These are phyloP conservation scores for Himalopsyche tibetana DNA, from an alignment of 2,888 invertebrate species.

Conservation along the genomic window DNA sequence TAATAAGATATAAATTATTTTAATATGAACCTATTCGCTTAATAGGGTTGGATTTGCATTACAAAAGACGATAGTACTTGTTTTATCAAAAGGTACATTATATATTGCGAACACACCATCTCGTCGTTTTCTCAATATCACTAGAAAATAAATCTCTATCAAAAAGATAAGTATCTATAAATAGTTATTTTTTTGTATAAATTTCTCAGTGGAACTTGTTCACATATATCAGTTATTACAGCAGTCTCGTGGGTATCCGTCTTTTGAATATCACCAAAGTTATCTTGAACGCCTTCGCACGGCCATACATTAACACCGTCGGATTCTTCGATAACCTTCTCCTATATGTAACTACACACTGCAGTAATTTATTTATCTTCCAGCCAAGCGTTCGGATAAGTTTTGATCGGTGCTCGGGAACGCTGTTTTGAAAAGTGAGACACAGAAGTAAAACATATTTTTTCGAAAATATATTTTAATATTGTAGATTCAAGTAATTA, in stretches of 20 bases:
- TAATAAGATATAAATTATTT: too few relatives aligned
- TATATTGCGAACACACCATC: background rate
- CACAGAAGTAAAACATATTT: background rate
- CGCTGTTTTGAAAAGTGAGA: background rate
- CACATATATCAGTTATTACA: constrained; percentile 46
- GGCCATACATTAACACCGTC: constrained; percentile 45
- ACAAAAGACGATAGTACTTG: too few relatives aligned
- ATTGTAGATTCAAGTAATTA: too few relatives aligned
- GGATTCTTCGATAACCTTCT: constrained; percentile 40
- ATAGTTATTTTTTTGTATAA: background rate
- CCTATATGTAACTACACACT: constrained; percentile 27
- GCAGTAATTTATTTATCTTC: constrained; percentile 35
- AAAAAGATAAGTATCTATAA: background rate
- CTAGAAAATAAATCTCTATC: constrained; percentile 10
- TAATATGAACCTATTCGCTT: too few relatives aligned
- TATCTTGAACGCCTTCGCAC: constrained; percentile 37
- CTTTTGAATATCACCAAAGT: constrained; percentile 44
- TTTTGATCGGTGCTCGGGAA: constrained; percentile 24
- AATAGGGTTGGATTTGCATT: too few relatives aligned
- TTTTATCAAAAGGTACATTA: background rate
- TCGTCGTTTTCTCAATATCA: background rate
- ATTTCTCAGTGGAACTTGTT: constrained; percentile 35
- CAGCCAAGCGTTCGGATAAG: background rate
- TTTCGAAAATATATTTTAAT: too few relatives aligned
- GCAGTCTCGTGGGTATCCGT: constrained; percentile 29